phyloP scores from a whole-genome alignment of 2,888 invertebrate species.

The Volucella inflata region DNA sequence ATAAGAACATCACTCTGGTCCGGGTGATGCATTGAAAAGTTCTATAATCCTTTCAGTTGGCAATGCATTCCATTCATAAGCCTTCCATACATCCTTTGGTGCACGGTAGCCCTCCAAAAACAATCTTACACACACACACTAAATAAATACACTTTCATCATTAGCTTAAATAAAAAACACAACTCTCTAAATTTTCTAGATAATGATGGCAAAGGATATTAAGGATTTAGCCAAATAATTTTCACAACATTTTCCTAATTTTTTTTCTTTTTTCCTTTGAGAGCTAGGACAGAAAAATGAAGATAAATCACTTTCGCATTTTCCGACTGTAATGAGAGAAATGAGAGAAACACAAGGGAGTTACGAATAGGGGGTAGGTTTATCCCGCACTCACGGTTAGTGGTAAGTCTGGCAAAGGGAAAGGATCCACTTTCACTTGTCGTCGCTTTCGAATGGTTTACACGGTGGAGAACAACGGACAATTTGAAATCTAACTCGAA shows the following conservation, averaged over 20 bases:
- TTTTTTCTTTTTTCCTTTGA: background rate
- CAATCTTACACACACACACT: conserved; percentile 21
- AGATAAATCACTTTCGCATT: background rate
- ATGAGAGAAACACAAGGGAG: too few relatives aligned
- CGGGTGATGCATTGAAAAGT: too few relatives aligned
- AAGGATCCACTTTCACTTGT: conserved; percentile 6
- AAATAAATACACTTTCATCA: conserved; percentile 21
- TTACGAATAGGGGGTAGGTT: too few relatives aligned
- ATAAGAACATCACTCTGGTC: conserved; percentile 9
- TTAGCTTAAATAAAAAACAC: background rate
- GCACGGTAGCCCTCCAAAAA: background rate
- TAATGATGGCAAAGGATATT: conserved; percentile 52
- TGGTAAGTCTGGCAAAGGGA: background rate
- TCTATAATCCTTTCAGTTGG: conserved; percentile 30
- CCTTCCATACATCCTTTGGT: conserved; percentile 11
- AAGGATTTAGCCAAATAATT: conserved; percentile 33
- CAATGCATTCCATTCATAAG: conserved; percentile 34
- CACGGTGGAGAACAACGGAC: conserved; percentile 6
- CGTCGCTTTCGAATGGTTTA: background rate
- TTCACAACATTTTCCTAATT: conserved; percentile 13
- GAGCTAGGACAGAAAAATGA: background rate
- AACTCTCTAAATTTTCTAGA: conserved; percentile 16
- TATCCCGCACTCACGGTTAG: too few relatives aligned
- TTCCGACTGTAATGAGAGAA: too few relatives aligned
- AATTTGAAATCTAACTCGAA: conserved; percentile 64